Evolutionary conservation across 2,113 vertebrate species (phyloP).

Genomic region (Ifrita kowaldi): DNA sequence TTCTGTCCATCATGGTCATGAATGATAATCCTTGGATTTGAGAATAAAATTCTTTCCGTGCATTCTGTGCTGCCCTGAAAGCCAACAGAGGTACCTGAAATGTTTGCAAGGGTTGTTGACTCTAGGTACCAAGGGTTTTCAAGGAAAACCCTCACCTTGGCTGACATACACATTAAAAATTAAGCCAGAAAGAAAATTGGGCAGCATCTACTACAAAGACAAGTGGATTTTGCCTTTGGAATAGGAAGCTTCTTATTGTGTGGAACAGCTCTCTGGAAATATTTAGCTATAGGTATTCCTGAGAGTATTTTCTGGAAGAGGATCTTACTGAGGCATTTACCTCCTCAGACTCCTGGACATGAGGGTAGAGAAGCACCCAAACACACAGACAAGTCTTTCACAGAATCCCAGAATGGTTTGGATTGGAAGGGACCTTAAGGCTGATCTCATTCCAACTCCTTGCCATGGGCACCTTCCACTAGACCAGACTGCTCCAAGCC

Average conservation of each 20-base stretch:
- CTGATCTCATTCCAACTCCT: neutral
- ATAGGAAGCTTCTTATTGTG: neutral
- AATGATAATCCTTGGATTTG: neutral
- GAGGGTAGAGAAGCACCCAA: fast-evolving
- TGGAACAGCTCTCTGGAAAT: neutral
- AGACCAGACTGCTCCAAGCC: neutral
- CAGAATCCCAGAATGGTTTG: neutral
- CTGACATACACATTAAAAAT: fast-evolving
- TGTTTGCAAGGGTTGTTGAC: neutral
- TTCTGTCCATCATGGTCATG: neutral
- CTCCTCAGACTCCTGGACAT: neutral
- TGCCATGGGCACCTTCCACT: neutral
- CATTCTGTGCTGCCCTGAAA: neutral
- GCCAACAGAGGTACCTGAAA: neutral
- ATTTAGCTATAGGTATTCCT: fast-evolving
- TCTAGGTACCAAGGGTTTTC: neutral
- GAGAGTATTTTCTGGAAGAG: neutral
- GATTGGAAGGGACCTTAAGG: neutral
- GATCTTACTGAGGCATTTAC: neutral
- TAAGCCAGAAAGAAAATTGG: neutral
- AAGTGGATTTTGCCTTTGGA: neutral
- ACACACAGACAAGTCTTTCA: neutral
- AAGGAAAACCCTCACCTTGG: neutral
- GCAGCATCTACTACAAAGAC: neutral
- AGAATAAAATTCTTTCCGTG: neutral